Conservation (phyloP, 2,888 invertebrate genomes). For the Yponomeuta plumbellus region DNA sequence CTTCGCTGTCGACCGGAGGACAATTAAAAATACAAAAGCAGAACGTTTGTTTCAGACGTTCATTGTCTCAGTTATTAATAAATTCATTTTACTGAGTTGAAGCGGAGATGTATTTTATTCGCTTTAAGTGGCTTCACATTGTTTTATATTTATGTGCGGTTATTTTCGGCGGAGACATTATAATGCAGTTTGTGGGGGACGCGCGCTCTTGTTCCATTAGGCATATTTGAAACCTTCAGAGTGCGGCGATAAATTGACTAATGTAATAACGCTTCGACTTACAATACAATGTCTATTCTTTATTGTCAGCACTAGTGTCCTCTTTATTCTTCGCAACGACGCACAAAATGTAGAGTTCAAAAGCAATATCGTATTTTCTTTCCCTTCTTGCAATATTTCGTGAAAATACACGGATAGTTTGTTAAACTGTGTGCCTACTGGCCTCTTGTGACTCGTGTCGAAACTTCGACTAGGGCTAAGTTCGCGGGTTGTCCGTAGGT, state of each 20-base stretch:
- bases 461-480: not conserved
- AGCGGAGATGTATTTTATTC: constrained; percentile 76
- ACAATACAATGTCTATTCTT: constrained; percentile 65
- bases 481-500: constrained; percentile 20
- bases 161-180: constrained; percentile 74
- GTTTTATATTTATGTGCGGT: constrained; percentile 76
- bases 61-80: constrained; percentile 77
- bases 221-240: constrained; percentile 74
- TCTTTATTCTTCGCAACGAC: not conserved
- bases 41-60: constrained; percentile 74
- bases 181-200: constrained; percentile 76
- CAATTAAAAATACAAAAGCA: constrained; percentile 77
- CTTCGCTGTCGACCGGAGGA: constrained; percentile 70
- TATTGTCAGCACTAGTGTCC: constrained; percentile 16
- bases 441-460: not conserved
- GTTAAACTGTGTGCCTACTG: constrained; percentile 3
- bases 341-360: not conserved
- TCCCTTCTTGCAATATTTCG: not conserved
- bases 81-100: constrained; percentile 76
- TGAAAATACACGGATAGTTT: constrained; percentile 6
- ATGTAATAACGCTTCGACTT: constrained; percentile 63
- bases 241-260: constrained; percentile 74
- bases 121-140: constrained; percentile 78
- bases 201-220: constrained; percentile 73
- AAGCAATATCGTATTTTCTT: not conserved